phyloP scores from a whole-genome alignment of 2,113 vertebrate genomes.

The Tamias sibiricus region DNA sequence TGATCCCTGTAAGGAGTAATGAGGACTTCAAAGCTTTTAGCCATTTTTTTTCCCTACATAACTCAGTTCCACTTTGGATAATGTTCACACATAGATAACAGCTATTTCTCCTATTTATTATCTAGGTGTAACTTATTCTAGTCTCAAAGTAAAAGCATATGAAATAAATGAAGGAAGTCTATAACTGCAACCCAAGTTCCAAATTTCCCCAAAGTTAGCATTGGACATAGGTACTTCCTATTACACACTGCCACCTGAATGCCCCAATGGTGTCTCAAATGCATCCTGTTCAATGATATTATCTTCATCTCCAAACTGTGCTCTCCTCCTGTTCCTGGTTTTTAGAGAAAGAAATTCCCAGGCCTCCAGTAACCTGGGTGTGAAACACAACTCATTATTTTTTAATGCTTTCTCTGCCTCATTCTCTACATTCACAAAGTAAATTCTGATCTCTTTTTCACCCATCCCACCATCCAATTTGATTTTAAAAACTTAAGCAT shows the following conservation, averaged over 20 bases:
- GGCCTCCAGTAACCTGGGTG: neutral
- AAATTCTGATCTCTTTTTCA: constrained; percentile 6
- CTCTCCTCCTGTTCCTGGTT: neutral
- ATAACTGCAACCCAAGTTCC: neutral
- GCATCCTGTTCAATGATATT: neutral
- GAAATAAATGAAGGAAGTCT: neutral
- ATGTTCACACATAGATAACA: neutral
- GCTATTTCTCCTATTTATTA: neutral
- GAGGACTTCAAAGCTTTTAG: neutral
- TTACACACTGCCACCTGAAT: neutral
- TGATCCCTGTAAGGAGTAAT: neutral
- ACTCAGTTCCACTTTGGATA: neutral
- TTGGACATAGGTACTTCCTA: neutral
- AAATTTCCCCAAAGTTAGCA: neutral
- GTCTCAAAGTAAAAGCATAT: constrained; percentile 27
- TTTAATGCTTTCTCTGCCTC: neutral
- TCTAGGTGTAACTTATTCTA: neutral
- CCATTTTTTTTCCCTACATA: neutral
- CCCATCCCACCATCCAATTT: neutral
- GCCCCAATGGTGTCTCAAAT: neutral
- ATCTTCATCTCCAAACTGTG: neutral
- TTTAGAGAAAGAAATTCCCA: neutral
- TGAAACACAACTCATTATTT: neutral
- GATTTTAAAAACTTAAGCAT: too few species aligned
- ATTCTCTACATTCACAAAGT: neutral